phyloP scores from a whole-genome alignment of 2,797 vertebrate species.

The Acipenser ruthenus region DNA sequence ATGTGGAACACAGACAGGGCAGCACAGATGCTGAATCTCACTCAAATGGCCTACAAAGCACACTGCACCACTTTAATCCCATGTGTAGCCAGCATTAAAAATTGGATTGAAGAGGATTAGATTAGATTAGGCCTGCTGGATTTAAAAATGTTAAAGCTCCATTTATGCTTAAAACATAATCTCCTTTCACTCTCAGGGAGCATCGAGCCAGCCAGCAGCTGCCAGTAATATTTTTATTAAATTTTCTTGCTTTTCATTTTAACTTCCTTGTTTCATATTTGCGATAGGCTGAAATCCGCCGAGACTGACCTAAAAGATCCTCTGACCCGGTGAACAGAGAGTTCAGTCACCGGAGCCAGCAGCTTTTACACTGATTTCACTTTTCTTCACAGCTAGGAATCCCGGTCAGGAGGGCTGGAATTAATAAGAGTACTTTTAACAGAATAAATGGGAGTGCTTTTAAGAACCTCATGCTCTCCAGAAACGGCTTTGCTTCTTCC shows the following conservation, averaged over 20 bases:
- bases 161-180: conserved; percentile 88
- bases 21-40: conserved; percentile 72
- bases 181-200: conserved; percentile 74
- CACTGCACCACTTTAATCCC: conserved; percentile 82
- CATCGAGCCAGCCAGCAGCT: conserved; percentile 69
- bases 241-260: conserved; percentile 49
- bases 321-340: conserved; percentile 40
- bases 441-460: conserved; percentile 58
- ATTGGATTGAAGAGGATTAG: conserved; percentile 97
- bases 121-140: conserved; percentile 93
- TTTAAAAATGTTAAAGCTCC: conserved; percentile 91
- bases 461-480: conserved; percentile 47
- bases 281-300: conserved; percentile 54
- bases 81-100: conserved; percentile 94
- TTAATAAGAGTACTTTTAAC: conserved; percentile 50
- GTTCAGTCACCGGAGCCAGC: conserved; percentile 38
- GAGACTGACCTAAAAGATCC: conserved; percentile 43
- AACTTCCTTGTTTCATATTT: conserved; percentile 51
- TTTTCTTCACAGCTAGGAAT: conserved; percentile 45
- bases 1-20: conserved; percentile 18
- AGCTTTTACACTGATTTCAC: conserved; percentile 52
- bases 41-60: conserved; percentile 79
- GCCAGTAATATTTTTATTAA: conserved; percentile 53
- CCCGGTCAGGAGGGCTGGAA: conserved; percentile 40
- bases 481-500: conserved; percentile 32